Conservation (phyloP, 1,140 invertebrate genomes). For the Brachionus angularis region DNA sequence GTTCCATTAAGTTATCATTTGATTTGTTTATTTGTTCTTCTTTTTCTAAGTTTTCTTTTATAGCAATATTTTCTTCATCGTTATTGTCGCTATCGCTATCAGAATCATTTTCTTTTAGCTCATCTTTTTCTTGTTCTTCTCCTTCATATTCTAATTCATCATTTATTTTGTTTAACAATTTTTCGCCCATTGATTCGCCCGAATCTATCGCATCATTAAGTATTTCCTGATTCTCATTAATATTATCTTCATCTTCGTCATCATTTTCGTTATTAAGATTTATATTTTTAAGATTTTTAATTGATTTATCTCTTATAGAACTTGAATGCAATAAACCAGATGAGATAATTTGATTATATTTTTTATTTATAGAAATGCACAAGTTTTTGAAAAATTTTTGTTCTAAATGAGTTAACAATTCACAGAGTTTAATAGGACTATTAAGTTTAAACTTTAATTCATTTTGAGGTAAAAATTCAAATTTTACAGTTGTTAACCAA, state of each 20-base stretch:
- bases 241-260: conserved; percentile 31
- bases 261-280: neutral
- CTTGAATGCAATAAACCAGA: conserved; percentile 19
- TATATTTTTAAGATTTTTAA: conserved; percentile 34
- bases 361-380: conserved; percentile 40
- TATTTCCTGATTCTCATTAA: neutral
- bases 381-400: conserved; percentile 28
- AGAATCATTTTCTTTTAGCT: conserved; percentile 48
- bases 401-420: conserved; percentile 24
- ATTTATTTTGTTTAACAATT: conserved; percentile 32
- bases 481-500: conserved; percentile 32
- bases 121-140: conserved; percentile 44
- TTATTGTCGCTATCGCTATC: conserved; percentile 56
- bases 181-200: conserved; percentile 26
- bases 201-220: conserved; percentile 8
- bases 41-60: conserved; percentile 63
- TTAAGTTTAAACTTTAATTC: conserved; percentile 3
- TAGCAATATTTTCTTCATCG: conserved; percentile 59
- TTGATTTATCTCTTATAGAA: conserved; percentile 12
- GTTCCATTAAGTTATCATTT: no score
- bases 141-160: conserved; percentile 44
- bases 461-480: conserved; percentile 34
- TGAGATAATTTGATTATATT: conserved; percentile 29
- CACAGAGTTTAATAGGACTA: conserved; percentile 22
- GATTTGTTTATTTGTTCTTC: conserved; percentile 48